These are phyloP conservation scores for Gambusia affinis DNA, from an alignment of 2,113 vertebrate species.

Conservation along the genomic window DNA sequence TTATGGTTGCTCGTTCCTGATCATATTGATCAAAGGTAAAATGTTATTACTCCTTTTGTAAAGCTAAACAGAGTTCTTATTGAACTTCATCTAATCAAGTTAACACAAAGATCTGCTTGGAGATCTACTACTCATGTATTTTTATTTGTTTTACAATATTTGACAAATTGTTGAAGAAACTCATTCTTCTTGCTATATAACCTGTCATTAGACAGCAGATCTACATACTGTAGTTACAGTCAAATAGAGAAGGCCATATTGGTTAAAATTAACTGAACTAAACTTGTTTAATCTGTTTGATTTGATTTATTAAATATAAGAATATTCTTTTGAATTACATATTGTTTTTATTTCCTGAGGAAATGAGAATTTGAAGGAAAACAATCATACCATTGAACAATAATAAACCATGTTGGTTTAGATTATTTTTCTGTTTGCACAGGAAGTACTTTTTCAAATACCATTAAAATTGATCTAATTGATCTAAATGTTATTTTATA, in stretches of 20 bases:
- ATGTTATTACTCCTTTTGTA: not conserved
- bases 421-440: not conserved
- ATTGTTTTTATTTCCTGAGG: not conserved
- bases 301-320: not conserved
- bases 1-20: not conserved
- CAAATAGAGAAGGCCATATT: conserved; percentile 27
- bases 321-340: not conserved
- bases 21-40: not conserved
- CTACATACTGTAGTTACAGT: not conserved
- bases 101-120: not conserved
- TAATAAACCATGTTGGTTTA: not conserved
- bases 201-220: not conserved
- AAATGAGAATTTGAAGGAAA: not conserved
- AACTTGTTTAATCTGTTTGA: not conserved
- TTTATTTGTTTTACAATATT: not conserved
- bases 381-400: not conserved
- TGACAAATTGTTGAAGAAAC: not conserved
- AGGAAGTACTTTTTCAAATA: not conserved
- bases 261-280: conserved; percentile 16
- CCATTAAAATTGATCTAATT: no score
- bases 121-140: not conserved
- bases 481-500: not conserved
- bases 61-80: not conserved
- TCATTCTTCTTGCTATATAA: not conserved
- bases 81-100: not conserved